A percentile compares a stretch with the other conserved stretches of the same genome.
Evolutionary conservation across 2,797 vertebrate genomes (phyloP).

Genomic region (Rhinophrynus dorsalis): DNA sequence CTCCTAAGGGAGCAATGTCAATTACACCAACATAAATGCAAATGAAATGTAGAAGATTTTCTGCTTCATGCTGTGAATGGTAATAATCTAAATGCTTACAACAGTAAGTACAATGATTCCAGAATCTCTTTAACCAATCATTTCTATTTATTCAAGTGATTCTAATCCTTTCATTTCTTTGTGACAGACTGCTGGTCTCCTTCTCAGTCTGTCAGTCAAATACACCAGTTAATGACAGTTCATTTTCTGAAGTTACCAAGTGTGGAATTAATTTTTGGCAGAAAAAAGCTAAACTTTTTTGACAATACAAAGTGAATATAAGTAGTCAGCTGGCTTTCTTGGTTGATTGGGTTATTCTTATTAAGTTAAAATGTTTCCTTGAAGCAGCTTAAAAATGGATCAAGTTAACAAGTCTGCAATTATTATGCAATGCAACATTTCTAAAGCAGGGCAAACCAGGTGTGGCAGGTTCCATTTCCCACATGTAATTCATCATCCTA

Average conservation of each 20-base stretch:
- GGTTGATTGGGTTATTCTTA: conserved; percentile 61
- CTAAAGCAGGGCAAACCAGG: conserved; percentile 24
- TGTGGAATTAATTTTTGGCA: conserved; percentile 54
- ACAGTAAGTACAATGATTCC: conserved; percentile 34
- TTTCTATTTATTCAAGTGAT: conserved; percentile 48
- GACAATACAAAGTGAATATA: conserved; percentile 43
- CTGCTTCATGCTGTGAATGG: conserved; percentile 56
- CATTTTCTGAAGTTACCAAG: conserved; percentile 54
- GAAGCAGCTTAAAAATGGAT: conserved; percentile 49
- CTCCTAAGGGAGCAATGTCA: conserved; percentile 66
- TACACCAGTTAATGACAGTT: conserved; percentile 54
- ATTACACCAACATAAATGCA: conserved; percentile 67
- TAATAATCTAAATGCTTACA: conserved; percentile 57
- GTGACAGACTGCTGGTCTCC: conserved; percentile 47
- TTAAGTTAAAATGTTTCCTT: conserved; percentile 60
- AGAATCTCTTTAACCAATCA: conserved; percentile 51
- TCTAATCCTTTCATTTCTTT: conserved; percentile 46
- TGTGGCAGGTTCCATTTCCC: conserved; percentile 19
- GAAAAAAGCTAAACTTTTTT: conserved; percentile 53
- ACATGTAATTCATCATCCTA: conserved; percentile 3
- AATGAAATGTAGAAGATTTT: conserved; percentile 69
- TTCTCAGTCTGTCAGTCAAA: conserved; percentile 61
- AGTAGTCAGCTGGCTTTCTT: conserved; percentile 52
- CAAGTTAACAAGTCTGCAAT: conserved; percentile 46
- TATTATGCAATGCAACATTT: conserved; percentile 13